Conservation (phyloP, 1,140 invertebrate species). For the Drosophila pectinifera region DNA sequence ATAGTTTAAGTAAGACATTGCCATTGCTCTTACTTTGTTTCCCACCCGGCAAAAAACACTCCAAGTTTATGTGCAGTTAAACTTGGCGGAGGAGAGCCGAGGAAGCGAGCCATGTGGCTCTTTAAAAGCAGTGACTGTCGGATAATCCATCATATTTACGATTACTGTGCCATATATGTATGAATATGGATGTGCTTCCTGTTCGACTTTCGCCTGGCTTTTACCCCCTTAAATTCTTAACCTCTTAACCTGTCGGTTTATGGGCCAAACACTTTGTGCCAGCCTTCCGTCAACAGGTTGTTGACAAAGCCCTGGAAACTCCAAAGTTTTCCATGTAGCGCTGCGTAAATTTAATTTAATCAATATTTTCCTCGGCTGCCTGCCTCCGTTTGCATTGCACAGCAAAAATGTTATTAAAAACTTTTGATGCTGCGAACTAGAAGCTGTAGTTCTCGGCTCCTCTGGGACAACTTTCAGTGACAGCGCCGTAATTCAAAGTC, state of each 20-base stretch:
- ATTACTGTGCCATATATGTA: conserved; percentile 55
- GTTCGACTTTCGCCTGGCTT: conserved; percentile 19
- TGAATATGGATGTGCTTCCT: conserved; percentile 35
- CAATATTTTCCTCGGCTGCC: conserved; percentile 20
- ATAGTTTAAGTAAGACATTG: conserved; percentile 41
- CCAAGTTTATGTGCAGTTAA: conserved; percentile 32
- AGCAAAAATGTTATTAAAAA: conserved; percentile 54
- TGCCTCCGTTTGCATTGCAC: conserved; percentile 9
- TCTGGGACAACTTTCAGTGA: conserved; percentile 43
- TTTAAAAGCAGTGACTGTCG: conserved; percentile 36
- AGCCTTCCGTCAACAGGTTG: conserved; percentile 36
- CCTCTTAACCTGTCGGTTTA: conserved; percentile 15
- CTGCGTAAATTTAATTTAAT: conserved; percentile 19
- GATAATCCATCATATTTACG: conserved; percentile 76
- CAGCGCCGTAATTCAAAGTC: conserved; percentile 48
- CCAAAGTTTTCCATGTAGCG: conserved; percentile 11
- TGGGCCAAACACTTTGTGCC: conserved; percentile 6
- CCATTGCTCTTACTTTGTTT: conserved; percentile 40
- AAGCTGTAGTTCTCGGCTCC: neutral
- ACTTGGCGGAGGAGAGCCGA: neutral
- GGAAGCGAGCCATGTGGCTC: neutral
- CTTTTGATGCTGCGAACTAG: conserved; percentile 24
- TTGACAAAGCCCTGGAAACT: conserved; percentile 10
- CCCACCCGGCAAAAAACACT: neutral
- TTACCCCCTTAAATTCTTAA: neutral